phyloP scores from a whole-genome alignment of 2,888 invertebrate genomes.

The Dolichomitus sp. region DNA sequence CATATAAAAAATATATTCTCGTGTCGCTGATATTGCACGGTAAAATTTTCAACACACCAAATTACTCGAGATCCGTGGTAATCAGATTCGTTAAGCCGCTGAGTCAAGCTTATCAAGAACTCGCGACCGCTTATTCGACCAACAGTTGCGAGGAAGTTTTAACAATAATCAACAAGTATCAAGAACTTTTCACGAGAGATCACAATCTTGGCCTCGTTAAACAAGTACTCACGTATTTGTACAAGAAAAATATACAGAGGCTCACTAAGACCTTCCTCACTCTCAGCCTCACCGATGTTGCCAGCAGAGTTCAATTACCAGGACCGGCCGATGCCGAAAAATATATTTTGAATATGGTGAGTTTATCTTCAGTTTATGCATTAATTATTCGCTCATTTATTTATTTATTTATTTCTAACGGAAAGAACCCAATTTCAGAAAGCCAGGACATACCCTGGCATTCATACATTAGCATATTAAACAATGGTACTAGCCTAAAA shows the following conservation, averaged over 20 bases:
- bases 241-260: conserved; percentile 98
- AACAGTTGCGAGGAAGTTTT: conserved; percentile 92
- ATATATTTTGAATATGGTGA: conserved; percentile 97
- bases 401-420: no score
- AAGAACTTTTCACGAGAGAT: conserved; percentile 93
- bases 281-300: conserved; percentile 95
- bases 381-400: neutral
- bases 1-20: conserved; percentile 98
- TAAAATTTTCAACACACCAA: conserved; percentile 94
- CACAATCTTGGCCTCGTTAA: conserved; percentile 92
- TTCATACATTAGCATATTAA: no score
- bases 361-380: neutral
- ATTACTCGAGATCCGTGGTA: conserved; percentile 97
- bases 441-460: no score
- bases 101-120: conserved; percentile 95
- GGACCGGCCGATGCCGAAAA: conserved; percentile 96
- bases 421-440: no score
- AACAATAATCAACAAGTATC: conserved; percentile 91
- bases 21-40: conserved; percentile 97
- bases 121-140: conserved; percentile 93
- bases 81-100: conserved; percentile 94
- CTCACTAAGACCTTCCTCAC: conserved; percentile 98
- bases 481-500: no score
- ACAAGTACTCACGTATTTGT: conserved; percentile 95
- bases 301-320: conserved; percentile 94